These are phyloP conservation scores for Bathybates hornii DNA, from an alignment of 2,113 vertebrate genomes.

Conservation along the genomic window DNA sequence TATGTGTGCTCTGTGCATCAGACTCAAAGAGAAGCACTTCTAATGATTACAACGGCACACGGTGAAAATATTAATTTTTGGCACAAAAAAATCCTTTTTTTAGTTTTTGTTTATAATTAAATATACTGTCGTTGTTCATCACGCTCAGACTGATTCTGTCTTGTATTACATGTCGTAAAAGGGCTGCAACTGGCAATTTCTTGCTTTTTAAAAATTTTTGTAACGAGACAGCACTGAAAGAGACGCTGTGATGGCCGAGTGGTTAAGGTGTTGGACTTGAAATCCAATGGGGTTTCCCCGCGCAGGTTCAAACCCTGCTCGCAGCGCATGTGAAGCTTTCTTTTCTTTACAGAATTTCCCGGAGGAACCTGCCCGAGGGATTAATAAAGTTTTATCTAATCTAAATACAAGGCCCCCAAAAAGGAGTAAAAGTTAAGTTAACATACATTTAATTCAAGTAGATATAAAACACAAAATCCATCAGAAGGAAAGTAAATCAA, in stretches of 20 bases:
- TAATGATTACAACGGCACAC: neutral
- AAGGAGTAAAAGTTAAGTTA: neutral
- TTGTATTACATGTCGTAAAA: neutral
- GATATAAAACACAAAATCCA: neutral
- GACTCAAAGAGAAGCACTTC: neutral
- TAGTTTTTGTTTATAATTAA: rapidly evolving
- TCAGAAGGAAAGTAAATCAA: neutral
- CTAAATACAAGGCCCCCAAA: neutral
- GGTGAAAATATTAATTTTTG: neutral
- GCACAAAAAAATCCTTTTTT: neutral
- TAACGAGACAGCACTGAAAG: rapidly evolving
- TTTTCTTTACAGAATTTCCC: neutral
- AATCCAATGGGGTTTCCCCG: neutral
- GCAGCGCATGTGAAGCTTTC: neutral
- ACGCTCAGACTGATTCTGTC: neutral
- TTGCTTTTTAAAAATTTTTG: rapidly evolving
- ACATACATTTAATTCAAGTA: neutral
- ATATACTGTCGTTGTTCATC: neutral
- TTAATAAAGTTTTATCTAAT: neutral
- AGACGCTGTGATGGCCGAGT: neutral
- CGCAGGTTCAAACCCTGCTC: rapidly evolving
- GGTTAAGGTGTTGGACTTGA: neutral
- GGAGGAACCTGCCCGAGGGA: neutral
- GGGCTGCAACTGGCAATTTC: neutral
- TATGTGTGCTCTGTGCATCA: neutral